phyloP scores from a whole-genome alignment of 92 coral and sea anemone genomes.

The Paragorgia papillata region DNA sequence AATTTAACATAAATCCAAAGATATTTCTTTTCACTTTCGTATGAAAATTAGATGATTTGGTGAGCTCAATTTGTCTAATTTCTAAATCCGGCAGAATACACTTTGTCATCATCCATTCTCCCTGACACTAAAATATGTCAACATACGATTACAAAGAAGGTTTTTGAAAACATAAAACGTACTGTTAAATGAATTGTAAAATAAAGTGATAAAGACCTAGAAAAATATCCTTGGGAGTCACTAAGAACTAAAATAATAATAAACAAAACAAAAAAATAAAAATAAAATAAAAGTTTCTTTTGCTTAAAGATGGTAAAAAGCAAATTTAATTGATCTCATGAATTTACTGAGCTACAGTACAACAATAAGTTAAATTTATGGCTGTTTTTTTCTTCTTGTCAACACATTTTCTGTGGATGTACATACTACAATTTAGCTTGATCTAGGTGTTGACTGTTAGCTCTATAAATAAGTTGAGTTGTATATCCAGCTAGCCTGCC shows the following conservation, averaged over 20 bases:
- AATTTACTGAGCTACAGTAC: conserved; percentile 29
- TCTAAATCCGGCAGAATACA: not conserved
- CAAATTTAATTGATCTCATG: not conserved
- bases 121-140: conserved; percentile 16
- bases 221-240: not conserved
- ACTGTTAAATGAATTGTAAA: not conserved
- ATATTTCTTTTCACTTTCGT: not conserved
- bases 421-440: not conserved
- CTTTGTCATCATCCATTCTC: conserved; percentile 19
- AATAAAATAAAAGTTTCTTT: not conserved
- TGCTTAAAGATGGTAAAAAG: not conserved
- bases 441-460: not conserved
- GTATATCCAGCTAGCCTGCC: conserved; percentile 45
- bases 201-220: not conserved
- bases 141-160: conserved; percentile 1
- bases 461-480: conserved; percentile 32
- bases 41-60: not conserved
- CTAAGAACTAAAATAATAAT: not conserved
- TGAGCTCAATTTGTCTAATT: not conserved
- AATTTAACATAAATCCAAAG: too few species aligned
- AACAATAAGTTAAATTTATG: conserved; percentile 28
- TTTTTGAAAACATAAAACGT: not conserved
- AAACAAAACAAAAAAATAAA: not conserved
- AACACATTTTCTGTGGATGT: not conserved
- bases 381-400: not conserved